Base-by-base conservation (phyloP, 2,888 invertebrate genomes). In the Meiosimyza decipiens region DNA sequence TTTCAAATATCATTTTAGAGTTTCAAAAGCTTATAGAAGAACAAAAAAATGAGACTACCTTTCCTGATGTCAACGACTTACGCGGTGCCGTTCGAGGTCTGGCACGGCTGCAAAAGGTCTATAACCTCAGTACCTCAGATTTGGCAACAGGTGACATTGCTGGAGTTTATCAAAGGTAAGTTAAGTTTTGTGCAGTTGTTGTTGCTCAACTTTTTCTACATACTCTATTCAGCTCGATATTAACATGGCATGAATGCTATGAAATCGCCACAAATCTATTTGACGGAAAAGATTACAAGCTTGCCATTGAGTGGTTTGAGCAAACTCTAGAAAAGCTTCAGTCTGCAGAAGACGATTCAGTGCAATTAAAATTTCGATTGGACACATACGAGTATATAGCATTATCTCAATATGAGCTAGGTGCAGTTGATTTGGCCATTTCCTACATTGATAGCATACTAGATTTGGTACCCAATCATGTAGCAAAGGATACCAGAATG, bases 31-130 rank as follows among this genome's bases (percentile, higher is more conserved):
- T 33, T 6, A 16, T 79, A 15, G 75, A 76, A 1, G 9, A 16
- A 18, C 2, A 80, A 1, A 11, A 47, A 3, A 9, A 69, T 4
- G 65, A 68, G 4, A 0, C 67, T 6, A 74, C 57, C 5, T 68
- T 77, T 83, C 98, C 97, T 0, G 92, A 93, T 0, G 90, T 93
- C 71, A 96, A 96, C 83, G 98, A 99, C 86, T 88, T 99, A 73
- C 92, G 92, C 77, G 98, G 98, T 0, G 97, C 97, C 9, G 96
- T 96, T 3, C 92, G 92, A 52, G 98, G 98, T 1, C 89, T 99
- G 64, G 93, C 95, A 72, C 90, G 98, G 57, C 89, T 99, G 2
- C 98, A 99, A 86, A 93, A 94, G 79, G 96, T 97, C 0, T 98
- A 98, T 86, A 91, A 93, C 77, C 88, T 98, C 50, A 93, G 95